Percentiles rank a stretch among this genome's conserved stretches.
phyloP scores from a whole-genome alignment of 92 coral and sea anemone genomes.

The Zoanthus sociatus region DNA sequence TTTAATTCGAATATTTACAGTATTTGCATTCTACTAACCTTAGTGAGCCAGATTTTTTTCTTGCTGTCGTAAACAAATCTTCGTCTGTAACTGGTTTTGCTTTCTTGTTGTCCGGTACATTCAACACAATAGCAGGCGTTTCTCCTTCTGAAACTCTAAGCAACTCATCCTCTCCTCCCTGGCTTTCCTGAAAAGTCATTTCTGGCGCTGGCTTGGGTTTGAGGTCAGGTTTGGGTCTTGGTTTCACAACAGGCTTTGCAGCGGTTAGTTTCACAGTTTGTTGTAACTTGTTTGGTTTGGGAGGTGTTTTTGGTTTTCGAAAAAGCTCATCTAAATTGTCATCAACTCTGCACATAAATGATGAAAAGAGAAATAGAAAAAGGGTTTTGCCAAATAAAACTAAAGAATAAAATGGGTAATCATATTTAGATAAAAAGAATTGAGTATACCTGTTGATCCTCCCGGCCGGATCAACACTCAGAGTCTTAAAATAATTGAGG shows the following conservation, averaged over 20 bases:
- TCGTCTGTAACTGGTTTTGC: conserved; percentile 47
- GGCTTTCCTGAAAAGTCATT: conserved; percentile 88
- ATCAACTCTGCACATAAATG: conserved; percentile 75
- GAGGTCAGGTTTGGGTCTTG: conserved; percentile 83
- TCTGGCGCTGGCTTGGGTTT: conserved; percentile 96
- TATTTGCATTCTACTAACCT: conserved; percentile 50
- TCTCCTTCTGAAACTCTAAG: conserved; percentile 30
- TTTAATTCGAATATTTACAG: too few relatives aligned
- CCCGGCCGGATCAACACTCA: too few relatives aligned
- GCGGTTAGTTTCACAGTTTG: conserved; percentile 33
- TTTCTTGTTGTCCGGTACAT: conserved; percentile 39
- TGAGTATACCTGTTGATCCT: too few relatives aligned
- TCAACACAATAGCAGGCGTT: background rate
- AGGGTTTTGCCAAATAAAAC: too few relatives aligned
- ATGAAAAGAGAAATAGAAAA: background rate
- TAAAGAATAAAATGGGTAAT: too few relatives aligned
- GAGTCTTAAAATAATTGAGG: too few relatives aligned
- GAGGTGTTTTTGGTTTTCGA: conserved; percentile 76
- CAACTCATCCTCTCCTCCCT: conserved; percentile 71
- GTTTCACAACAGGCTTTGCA: conserved; percentile 74
- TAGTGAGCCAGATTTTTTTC: conserved; percentile 70
- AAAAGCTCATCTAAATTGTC: conserved; percentile 94
- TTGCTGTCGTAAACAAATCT: conserved; percentile 76
- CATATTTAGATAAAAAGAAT: too few relatives aligned
- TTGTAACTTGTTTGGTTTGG: conserved; percentile 70